phyloP scores from a whole-genome alignment of 2,888 invertebrate species.

The Mythimna loreyi region DNA sequence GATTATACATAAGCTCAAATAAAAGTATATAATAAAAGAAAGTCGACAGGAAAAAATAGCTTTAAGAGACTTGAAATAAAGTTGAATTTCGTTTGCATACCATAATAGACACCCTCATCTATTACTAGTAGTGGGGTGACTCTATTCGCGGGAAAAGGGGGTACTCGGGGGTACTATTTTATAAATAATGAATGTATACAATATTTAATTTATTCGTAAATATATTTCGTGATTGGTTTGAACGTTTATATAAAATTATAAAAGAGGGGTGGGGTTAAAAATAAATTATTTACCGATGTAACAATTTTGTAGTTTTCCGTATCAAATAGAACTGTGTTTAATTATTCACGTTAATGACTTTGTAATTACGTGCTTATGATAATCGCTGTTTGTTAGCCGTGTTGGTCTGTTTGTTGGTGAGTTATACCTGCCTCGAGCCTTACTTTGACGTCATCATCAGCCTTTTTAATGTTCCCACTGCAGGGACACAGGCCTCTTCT shows the following conservation, averaged over 20 bases:
- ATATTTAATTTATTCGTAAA: constrained; percentile 70
- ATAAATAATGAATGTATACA: constrained; percentile 64
- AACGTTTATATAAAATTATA: constrained; percentile 61
- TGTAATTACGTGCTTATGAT: constrained; percentile 53
- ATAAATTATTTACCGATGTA: constrained; percentile 48
- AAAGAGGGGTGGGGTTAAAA: constrained; percentile 55
- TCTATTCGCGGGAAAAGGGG: constrained; percentile 58
- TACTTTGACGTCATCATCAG: too few relatives aligned
- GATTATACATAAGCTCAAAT: constrained; percentile 50
- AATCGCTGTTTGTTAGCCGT: constrained; percentile 25
- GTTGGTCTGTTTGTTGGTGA: constrained; percentile 1
- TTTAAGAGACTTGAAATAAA: background rate
- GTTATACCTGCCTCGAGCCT: background rate
- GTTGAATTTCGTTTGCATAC: constrained; percentile 37
- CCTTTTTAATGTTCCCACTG: too few relatives aligned
- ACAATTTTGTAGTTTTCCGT: constrained; percentile 53
- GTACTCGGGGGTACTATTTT: constrained; percentile 55
- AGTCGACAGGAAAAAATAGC: constrained; percentile 18
- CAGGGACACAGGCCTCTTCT: too few relatives aligned
- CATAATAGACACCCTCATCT: constrained; percentile 75
- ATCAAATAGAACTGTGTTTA: constrained; percentile 33
- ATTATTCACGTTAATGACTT: constrained; percentile 43
- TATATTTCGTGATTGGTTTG: constrained; percentile 69
- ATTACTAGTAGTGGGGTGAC: constrained; percentile 74
- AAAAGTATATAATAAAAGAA: constrained; percentile 51